A percentile compares a stretch with the other conserved stretches of the same genome.
Conservation (phyloP, 1,140 invertebrate species). For the Calephelis nemesis region DNA sequence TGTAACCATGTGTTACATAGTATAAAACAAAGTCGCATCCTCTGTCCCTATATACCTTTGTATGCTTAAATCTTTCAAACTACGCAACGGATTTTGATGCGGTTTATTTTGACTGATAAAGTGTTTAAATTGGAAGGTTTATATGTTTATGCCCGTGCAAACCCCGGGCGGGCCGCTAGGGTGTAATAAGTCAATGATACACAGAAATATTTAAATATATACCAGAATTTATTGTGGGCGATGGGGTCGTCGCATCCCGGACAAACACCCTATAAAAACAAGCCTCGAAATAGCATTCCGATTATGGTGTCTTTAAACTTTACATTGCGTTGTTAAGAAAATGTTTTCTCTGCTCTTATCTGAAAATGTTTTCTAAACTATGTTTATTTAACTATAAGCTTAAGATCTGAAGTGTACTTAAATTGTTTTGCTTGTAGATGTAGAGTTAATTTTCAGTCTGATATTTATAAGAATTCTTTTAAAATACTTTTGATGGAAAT, state of each 20-base stretch:
- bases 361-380: constrained; percentile 29
- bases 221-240: not conserved
- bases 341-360: constrained; percentile 26
- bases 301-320: constrained; percentile 1
- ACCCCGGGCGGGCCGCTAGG: too few relatives aligned
- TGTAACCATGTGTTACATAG: too few relatives aligned
- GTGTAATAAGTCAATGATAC: too few relatives aligned
- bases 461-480: constrained; percentile 3
- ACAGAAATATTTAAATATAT: too few relatives aligned
- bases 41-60: too few relatives aligned
- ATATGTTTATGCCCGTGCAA: too few relatives aligned
- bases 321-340: constrained; percentile 17
- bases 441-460: constrained; percentile 5
- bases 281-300: not conserved
- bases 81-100: too few relatives aligned
- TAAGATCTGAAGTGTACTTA: constrained; percentile 20
- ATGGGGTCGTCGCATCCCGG: not conserved
- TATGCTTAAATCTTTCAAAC: too few relatives aligned
- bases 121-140: too few relatives aligned
- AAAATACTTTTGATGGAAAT: constrained; percentile 1
- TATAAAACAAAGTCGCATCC: too few relatives aligned
- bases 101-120: too few relatives aligned
- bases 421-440: constrained; percentile 3
- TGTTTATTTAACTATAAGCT: constrained; percentile 26
- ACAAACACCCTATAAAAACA: not conserved